These are phyloP conservation scores for Lutjanus argentimaculatus DNA, from an alignment of 2,797 vertebrate genomes.

Conservation along the genomic window DNA sequence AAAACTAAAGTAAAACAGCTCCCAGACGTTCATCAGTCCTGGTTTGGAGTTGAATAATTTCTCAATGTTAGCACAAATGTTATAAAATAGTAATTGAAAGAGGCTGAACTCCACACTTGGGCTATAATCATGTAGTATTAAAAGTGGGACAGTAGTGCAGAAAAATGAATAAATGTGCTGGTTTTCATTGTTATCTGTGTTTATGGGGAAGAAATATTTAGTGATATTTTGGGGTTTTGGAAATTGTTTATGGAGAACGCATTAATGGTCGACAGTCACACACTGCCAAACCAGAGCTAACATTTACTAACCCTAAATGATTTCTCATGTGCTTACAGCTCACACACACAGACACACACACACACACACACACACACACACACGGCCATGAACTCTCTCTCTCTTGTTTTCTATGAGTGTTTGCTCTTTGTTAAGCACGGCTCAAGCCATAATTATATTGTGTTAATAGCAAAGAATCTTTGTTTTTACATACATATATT, in stretches of 20 bases:
- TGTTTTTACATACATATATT: not conserved
- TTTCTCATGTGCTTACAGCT: conserved; percentile 50
- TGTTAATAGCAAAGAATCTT: not conserved
- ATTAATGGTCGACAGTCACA: conserved; percentile 47
- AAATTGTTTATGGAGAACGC: conserved; percentile 52
- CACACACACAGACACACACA: conserved; percentile 8
- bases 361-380: conserved; percentile 14
- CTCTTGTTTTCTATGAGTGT: conserved; percentile 90
- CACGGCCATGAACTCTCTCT: not conserved
- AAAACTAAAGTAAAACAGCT: too few relatives aligned
- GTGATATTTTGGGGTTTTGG: conserved; percentile 25
- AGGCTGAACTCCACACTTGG: not conserved
- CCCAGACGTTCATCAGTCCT: not conserved
- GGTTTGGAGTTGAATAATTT: not conserved
- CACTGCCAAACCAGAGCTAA: conserved; percentile 61
- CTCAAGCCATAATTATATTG: conserved; percentile 86
- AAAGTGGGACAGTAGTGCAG: conserved; percentile 31
- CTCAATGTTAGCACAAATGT: not conserved
- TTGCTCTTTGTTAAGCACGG: too few relatives aligned
- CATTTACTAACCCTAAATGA: conserved; percentile 50
- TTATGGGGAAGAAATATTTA: conserved; percentile 29
- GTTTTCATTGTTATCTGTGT: conserved; percentile 32
- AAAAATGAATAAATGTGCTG: conserved; percentile 17
- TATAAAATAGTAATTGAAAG: not conserved
- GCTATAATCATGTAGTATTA: not conserved